These are phyloP conservation scores for Alouatta palliata DNA, from an alignment of 2,113 vertebrate species.

Conservation along the genomic window DNA sequence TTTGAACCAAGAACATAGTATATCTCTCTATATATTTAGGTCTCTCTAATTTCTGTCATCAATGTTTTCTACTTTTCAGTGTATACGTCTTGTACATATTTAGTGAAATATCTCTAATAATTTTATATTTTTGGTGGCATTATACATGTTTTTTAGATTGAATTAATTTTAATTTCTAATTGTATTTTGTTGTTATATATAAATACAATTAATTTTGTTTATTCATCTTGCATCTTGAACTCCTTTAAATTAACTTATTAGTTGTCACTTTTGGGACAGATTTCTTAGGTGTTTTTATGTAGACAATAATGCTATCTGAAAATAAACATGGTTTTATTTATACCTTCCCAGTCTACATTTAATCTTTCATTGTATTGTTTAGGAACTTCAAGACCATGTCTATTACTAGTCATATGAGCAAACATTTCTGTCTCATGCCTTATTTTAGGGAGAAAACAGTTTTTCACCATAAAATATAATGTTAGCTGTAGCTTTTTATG, in stretches of 20 bases:
- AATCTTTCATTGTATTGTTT: not conserved
- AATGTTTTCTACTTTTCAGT: not conserved
- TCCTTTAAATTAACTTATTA: not conserved
- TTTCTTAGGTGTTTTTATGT: not conserved
- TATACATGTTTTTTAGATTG: not conserved
- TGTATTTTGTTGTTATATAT: not conserved
- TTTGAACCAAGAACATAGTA: not conserved
- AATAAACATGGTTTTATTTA: not conserved
- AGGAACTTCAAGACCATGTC: not conserved
- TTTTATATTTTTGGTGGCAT: not conserved
- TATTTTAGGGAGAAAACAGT: not conserved
- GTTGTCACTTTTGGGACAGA: not conserved
- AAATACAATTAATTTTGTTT: not conserved
- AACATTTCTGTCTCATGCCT: not conserved
- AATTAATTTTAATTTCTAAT: conserved; percentile 4
- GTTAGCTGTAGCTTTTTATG: not conserved
- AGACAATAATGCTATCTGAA: not conserved
- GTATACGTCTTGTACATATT: not conserved
- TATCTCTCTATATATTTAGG: not conserved
- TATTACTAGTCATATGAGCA: not conserved
- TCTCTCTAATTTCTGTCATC: not conserved
- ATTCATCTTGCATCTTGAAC: not conserved
- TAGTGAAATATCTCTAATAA: not conserved
- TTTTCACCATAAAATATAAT: not conserved
- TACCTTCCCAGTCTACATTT: not conserved